These are phyloP conservation scores for Telmatochromis brichardi DNA, from an alignment of 2,113 vertebrate genomes.

Conservation along the genomic window DNA sequence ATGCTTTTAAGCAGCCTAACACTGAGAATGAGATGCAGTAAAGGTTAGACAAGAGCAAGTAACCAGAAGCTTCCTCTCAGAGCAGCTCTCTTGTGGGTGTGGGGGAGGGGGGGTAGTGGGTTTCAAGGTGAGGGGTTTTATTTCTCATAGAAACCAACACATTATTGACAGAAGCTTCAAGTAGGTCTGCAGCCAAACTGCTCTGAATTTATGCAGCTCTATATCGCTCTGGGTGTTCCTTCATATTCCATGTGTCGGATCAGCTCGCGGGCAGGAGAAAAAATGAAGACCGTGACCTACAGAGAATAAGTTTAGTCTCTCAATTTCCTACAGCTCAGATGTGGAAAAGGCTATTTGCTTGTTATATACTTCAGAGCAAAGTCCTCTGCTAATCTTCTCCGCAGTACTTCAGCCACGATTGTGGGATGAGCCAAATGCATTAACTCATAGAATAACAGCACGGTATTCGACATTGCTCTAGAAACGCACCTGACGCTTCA, in stretches of 20 bases:
- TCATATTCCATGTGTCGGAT: background rate
- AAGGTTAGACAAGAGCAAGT: background rate
- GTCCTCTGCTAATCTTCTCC: background rate
- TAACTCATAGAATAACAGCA: background rate
- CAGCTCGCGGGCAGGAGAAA: background rate
- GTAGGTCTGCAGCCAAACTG: background rate
- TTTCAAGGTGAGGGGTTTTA: background rate
- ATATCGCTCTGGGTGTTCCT: background rate
- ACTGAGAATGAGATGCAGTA: conserved; percentile 13
- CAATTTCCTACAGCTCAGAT: background rate
- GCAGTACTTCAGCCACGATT: background rate
- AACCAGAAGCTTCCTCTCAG: background rate
- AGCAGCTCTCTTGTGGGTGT: background rate
- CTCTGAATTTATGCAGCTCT: conserved; percentile 30
- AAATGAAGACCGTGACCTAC: background rate
- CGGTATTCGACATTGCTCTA: background rate
- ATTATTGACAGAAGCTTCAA: conserved; percentile 46
- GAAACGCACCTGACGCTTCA: background rate
- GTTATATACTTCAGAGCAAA: background rate
- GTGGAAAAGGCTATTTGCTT: background rate
- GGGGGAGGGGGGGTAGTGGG: background rate
- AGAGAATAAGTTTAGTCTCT: conserved; percentile 7
- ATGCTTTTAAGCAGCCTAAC: conserved; percentile 20
- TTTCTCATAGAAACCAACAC: conserved; percentile 13
- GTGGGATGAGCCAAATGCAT: background rate